Conservation (phyloP, 2,888 invertebrate genomes). For the Dasysyrphus tricinctus region DNA sequence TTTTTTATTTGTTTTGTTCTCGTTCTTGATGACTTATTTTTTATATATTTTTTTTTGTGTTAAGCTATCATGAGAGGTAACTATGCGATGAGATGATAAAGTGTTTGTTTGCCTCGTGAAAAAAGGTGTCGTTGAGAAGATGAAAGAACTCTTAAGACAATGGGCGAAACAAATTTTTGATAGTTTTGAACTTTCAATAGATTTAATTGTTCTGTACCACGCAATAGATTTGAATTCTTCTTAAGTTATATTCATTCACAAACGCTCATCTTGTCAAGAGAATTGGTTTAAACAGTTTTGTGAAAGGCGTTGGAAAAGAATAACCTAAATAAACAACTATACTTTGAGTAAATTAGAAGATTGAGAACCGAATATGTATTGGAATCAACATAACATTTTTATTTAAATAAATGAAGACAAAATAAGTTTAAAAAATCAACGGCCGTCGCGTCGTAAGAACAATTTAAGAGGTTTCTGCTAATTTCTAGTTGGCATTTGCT, state of each 20-base stretch:
- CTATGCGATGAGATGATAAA: background rate
- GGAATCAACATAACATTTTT: too few relatives aligned
- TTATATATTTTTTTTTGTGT: background rate
- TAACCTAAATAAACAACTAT: background rate
- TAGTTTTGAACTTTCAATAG: conserved; percentile 10
- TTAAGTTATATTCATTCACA: conserved; percentile 1
- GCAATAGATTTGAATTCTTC: background rate
- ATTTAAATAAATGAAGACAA: too few relatives aligned
- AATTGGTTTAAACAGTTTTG: background rate
- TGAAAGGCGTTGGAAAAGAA: background rate
- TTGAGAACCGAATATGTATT: too few relatives aligned
- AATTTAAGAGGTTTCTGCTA: too few relatives aligned
- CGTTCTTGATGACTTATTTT: background rate
- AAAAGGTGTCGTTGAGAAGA: background rate
- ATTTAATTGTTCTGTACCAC: background rate
- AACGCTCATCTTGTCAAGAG: background rate
- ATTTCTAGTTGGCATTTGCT: too few relatives aligned
- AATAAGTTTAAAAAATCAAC: too few relatives aligned
- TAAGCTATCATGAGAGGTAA: conserved; percentile 13
- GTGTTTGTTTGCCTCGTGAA: background rate
- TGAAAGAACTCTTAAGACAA: conserved; percentile 5
- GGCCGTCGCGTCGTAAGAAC: too few relatives aligned
- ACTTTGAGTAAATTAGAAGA: too few relatives aligned
- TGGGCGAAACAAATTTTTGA: background rate
- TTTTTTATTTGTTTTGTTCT: conserved; percentile 7